Evolutionary conservation across 1,140 invertebrate genomes (phyloP), one percentile per base, ranked within the genome.

Genomic region (Sminthurides bifidus): DNA sequence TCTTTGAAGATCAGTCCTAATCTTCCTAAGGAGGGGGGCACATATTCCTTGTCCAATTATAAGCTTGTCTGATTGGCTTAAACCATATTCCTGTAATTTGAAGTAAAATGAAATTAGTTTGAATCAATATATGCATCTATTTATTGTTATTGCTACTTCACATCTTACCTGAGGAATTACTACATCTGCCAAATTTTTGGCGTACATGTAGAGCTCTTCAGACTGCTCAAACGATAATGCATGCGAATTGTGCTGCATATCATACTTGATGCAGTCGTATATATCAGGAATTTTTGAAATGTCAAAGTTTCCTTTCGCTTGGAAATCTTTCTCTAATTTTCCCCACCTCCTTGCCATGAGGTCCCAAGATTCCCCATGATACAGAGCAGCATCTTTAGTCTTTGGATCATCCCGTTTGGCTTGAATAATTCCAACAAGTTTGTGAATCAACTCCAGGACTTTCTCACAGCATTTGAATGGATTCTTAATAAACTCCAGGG

Each of bases 201-300:
- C 86, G 71, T 89, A 88, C 31, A 87, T 87, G 68, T 96, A 97
- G 19, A 98, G 74, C 70, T 97, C 92, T 69, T 97, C 89, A 1
- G 93, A 84, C 68, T 90, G 80, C 65, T 92, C 84, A 71, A 94
- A 96, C 70, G 95, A 87, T 64, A 98, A 69, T 0, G 87, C 91
- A 68, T 92, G 84, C 67, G 93, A 87, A 72, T 99, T 99, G 68
- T 99, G 96, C 67, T 98, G 94, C 55, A 98, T 71, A 74, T 99
- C 95, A 69, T 95, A 98, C 68, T 98, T 98, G 63, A 98, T 98
- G 69, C 94, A 98, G 74, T 99, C 96, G 68, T 98, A 99, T 61
- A 99, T 98, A 71, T 98, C 96, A 0, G 96, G 95, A 59, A 99
- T 93, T 75, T 99, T 99, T 0, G 92, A 96, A 62, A 98, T 98